Conservation (phyloP, 2,113 vertebrate genomes). For the Rhinogobius similis region DNA sequence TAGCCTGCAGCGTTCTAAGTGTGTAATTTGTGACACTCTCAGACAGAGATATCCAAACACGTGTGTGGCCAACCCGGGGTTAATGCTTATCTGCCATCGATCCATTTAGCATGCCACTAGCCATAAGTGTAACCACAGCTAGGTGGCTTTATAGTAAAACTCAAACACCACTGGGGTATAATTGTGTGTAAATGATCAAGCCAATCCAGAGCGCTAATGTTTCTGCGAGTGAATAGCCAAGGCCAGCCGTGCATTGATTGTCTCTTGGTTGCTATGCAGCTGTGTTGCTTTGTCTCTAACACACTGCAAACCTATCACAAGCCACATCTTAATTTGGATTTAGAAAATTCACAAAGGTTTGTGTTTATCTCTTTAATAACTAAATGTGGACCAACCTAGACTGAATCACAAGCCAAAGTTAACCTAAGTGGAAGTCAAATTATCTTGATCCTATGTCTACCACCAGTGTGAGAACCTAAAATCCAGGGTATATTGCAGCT, state of each 20-base stretch:
- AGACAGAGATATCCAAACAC: constrained; percentile 8
- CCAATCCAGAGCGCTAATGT: constrained; percentile 7
- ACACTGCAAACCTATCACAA: constrained; percentile 32
- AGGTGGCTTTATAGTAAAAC: constrained; percentile 15
- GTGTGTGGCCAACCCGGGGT: constrained; percentile 22
- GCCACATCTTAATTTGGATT: constrained; percentile 31
- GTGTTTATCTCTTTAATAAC: too few relatives aligned
- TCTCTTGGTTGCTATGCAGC: constrained; percentile 22
- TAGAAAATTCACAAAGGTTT: constrained; percentile 1
- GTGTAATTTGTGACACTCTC: constrained; percentile 7
- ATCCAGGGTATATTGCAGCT: constrained; percentile 7
- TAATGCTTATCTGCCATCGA: constrained; percentile 33
- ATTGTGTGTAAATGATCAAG: constrained; percentile 46
- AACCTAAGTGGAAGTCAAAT: too few relatives aligned
- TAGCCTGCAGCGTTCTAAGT: not conserved
- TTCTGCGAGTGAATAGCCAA: constrained; percentile 18
- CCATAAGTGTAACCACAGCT: constrained; percentile 22
- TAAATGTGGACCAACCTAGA: too few relatives aligned
- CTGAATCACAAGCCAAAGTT: too few relatives aligned
- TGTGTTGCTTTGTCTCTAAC: constrained; percentile 1
- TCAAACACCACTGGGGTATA: constrained; percentile 34
- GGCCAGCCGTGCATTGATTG: constrained; percentile 33
- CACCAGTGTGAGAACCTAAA: not conserved
- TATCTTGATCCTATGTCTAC: too few relatives aligned
- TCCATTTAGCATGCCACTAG: constrained; percentile 24